Conservation (phyloP, 2,797 vertebrate species). For the Astyanax mexicanus region DNA sequence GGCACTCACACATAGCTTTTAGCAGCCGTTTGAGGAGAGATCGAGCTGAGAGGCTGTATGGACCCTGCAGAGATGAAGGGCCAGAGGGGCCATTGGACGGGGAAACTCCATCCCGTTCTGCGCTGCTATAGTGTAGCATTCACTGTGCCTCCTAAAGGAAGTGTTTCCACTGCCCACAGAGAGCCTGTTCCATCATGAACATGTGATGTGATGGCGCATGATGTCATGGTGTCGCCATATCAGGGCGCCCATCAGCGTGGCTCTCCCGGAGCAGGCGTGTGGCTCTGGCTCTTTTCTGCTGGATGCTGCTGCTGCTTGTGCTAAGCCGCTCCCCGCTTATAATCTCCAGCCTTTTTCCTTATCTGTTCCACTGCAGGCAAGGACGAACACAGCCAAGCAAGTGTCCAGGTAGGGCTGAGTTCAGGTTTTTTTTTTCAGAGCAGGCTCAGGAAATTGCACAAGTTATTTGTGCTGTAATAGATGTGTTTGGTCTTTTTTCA, state of each 20-base stretch:
- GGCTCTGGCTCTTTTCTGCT: slow-evolving; percentile 10
- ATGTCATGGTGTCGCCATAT: slow-evolving; percentile 46
- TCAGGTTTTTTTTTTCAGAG: slow-evolving; percentile 9
- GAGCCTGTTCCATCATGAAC: background rate
- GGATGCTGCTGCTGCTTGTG: slow-evolving; percentile 18
- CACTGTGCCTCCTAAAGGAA: slow-evolving; percentile 16
- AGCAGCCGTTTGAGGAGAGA: slow-evolving; percentile 47
- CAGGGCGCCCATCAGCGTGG: slow-evolving; percentile 8
- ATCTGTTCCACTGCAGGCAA: slow-evolving; percentile 46
- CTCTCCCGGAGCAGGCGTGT: background rate
- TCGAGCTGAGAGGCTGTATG: slow-evolving; percentile 24
- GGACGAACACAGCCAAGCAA: slow-evolving; percentile 18
- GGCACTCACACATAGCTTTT: slow-evolving; percentile 29
- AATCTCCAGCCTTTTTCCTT: slow-evolving; percentile 25
- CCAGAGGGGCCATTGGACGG: background rate
- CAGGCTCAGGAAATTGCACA: slow-evolving; percentile 2
- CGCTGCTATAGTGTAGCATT: background rate
- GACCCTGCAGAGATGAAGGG: background rate
- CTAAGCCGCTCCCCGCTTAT: slow-evolving; percentile 19
- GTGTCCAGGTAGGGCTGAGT: slow-evolving; percentile 47
- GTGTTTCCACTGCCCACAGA: background rate
- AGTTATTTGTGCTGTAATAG: background rate
- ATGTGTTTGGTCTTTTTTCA: background rate
- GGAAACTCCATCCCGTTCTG: background rate
- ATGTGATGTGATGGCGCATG: slow-evolving; percentile 34